Evolutionary conservation across 1,140 invertebrate species (phyloP), one percentile per base, ranked within the genome.

Genomic region (Hylaeus anthracinus): DNA sequence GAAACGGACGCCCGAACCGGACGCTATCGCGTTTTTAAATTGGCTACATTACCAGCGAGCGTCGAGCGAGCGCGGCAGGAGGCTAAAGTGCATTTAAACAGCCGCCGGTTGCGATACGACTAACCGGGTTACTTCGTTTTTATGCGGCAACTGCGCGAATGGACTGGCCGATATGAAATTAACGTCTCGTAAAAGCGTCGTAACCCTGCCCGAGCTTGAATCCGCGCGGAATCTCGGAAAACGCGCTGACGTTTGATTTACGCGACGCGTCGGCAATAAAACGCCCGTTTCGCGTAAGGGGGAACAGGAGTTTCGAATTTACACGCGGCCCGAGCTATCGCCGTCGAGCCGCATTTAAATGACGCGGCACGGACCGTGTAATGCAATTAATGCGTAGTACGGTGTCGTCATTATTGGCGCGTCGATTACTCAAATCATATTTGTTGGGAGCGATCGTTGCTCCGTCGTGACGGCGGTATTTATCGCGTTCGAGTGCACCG

Each of bases 101-200:
- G 43, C 14, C 39, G 43, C 15, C n/a, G 39, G 14, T 14, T 12
- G 10, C 10, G 48, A 55, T 14, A 15, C 75, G 14, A 45, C 45
- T 70, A 61, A 71, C 43, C 43, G 41, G 26, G 66, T 77, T 77
- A 77, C 66, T 51, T 3, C 45, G n/a, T 70, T 70, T 61, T 61
- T 63, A 51, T 73, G 45, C 48, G 15, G 9, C 41, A 2, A 8
- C 65, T 3, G 4, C 26, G 14, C 43, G 48, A 77, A 77, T 70
- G 55, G 53, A 58, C 55, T 60, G 43, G 55, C 48, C 66, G 43
- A 70, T 51, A 53, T 51, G 65, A 61, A 77, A 77, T 71, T 60
- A 77, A 77, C 45, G 56, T 71, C 75, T 70, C 65, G 74, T 77
- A 77, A 69, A 77, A 70, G 65, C 66, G 26, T 41, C 51, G 74